These are phyloP conservation scores for Neoarius graeffei DNA, from an alignment of 2,113 vertebrate genomes.

Conservation along the genomic window DNA sequence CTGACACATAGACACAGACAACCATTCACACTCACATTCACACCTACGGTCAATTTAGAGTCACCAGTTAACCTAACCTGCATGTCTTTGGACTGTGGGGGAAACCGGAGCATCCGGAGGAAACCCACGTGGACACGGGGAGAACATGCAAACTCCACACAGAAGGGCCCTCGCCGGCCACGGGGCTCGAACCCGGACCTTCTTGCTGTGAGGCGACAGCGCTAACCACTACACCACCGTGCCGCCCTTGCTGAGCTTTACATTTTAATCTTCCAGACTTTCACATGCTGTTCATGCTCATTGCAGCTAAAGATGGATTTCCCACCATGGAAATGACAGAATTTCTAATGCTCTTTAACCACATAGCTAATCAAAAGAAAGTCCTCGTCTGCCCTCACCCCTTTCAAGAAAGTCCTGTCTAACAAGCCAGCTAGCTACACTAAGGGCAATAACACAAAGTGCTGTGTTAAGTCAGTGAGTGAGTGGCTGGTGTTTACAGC, in stretches of 20 bases:
- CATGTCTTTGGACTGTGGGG: no score
- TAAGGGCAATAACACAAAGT: conserved; percentile 41
- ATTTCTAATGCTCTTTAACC: conserved; percentile 26
- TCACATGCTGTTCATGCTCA: conserved; percentile 1
- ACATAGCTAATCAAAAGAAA: conserved; percentile 31
- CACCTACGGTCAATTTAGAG: no score
- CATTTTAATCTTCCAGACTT: conserved; percentile 21
- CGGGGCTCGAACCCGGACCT: no score
- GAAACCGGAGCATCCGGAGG: no score
- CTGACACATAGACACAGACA: no score
- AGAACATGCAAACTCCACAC: no score
- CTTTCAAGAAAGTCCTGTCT: conserved; percentile 19
- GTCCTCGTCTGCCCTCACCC: background rate
- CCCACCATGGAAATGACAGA: conserved; percentile 19
- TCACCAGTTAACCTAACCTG: no score
- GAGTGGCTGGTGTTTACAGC: conserved; percentile 5
- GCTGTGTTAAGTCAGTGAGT: conserved; percentile 24
- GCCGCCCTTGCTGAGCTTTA: background rate
- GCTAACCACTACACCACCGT: no score
- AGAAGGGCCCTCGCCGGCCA: no score
- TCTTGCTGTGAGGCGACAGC: no score
- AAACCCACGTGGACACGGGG: no score
- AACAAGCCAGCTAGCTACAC: conserved; percentile 3
- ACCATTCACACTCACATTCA: no score
- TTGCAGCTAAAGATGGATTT: background rate